These are phyloP conservation scores for Phengaris alcon DNA, from an alignment of 2,888 invertebrate species.

Conservation along the genomic window DNA sequence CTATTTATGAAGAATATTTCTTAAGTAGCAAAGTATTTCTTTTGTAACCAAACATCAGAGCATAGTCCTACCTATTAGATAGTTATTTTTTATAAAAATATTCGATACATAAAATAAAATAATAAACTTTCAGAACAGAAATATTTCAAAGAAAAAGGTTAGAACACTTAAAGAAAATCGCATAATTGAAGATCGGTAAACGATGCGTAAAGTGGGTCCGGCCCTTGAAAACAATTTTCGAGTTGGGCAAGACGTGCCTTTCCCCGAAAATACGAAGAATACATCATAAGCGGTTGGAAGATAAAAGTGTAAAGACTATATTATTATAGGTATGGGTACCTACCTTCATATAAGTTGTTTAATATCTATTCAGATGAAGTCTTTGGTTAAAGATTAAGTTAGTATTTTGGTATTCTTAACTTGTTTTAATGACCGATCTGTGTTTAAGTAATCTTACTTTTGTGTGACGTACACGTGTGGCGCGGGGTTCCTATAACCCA, in stretches of 20 bases:
- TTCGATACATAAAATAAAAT: neutral
- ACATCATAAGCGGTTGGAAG: constrained; percentile 62
- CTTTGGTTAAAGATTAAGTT: too few relatives aligned
- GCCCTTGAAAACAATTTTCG: constrained; percentile 55
- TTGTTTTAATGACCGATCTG: too few relatives aligned
- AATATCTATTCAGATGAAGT: too few relatives aligned
- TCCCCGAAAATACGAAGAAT: constrained; percentile 61
- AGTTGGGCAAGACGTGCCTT: constrained; percentile 58
- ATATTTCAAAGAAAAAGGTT: constrained; percentile 53
- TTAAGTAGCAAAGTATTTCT: too few relatives aligned
- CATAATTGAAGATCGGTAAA: constrained; percentile 78
- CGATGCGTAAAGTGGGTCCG: constrained; percentile 71
- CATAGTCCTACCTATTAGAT: too few relatives aligned
- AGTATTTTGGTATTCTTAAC: too few relatives aligned
- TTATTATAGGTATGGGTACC: neutral
- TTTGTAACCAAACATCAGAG: too few relatives aligned
- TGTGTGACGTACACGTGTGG: too few relatives aligned
- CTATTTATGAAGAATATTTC: too few relatives aligned
- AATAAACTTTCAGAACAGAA: neutral
- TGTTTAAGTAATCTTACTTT: too few relatives aligned
- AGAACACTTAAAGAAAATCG: constrained; percentile 76
- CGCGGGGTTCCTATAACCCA: too few relatives aligned
- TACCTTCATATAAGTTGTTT: too few relatives aligned
- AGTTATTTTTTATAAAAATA: neutral
- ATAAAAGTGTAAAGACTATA: constrained; percentile 37